phyloP scores from a whole-genome alignment of 2,888 invertebrate genomes.

The Spicauda simplicius region DNA sequence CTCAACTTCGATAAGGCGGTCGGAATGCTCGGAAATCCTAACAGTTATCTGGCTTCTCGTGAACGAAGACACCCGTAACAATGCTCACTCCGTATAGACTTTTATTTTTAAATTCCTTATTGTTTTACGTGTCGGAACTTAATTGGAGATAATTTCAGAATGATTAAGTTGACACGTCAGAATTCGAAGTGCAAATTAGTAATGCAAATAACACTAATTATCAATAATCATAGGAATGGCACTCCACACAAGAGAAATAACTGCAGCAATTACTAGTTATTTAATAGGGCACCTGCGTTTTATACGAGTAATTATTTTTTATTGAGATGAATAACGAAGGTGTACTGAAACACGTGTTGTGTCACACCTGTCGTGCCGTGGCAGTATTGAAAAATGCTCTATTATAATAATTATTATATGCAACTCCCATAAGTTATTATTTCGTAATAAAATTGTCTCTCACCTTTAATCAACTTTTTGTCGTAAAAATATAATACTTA shows the following conservation, averaged over 20 bases:
- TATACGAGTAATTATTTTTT: constrained; percentile 14
- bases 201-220: neutral
- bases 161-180: constrained; percentile 10
- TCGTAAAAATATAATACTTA: no score
- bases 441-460: no score
- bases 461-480: no score
- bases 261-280: constrained; percentile 12
- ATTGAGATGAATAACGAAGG: constrained; percentile 19
- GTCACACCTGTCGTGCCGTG: constrained; percentile 12
- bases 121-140: neutral
- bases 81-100: neutral
- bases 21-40: constrained; percentile 6
- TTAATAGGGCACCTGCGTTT: constrained; percentile 7
- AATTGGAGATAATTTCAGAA: neutral
- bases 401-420: neutral
- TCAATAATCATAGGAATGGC: constrained; percentile 9
- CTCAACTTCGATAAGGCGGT: constrained; percentile 5
- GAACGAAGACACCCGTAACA: neutral
- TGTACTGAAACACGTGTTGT: constrained; percentile 14
- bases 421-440: no score
- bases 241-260: neutral
- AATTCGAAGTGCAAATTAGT: constrained; percentile 1
- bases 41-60: constrained; percentile 12
- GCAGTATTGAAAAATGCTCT: neutral
- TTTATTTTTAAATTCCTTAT: neutral